phyloP scores from a whole-genome alignment of 2,888 invertebrate species.

The Suillia variegata region DNA sequence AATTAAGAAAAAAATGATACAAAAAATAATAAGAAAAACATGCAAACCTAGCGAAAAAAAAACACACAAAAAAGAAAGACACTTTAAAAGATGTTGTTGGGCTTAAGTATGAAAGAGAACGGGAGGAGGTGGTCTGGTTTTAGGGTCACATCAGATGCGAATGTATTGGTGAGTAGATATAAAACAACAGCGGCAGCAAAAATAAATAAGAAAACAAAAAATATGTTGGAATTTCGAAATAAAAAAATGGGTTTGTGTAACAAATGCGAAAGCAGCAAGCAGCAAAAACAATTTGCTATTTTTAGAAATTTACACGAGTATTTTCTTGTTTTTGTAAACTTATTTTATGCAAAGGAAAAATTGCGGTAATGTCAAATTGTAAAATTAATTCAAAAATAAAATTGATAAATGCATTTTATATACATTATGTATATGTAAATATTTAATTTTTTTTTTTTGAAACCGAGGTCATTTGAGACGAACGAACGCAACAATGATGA shows the following conservation, averaged over 20 bases:
- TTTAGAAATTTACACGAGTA: not conserved
- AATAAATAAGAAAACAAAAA: not conserved
- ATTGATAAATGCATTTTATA: too few relatives aligned
- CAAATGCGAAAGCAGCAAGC: not conserved
- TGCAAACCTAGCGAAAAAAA: not conserved
- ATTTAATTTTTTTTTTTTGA: too few relatives aligned
- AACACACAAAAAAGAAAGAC: not conserved
- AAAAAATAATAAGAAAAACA: not conserved
- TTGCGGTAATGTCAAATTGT: too few relatives aligned
- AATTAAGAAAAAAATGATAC: not conserved
- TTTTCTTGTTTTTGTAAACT: not conserved
- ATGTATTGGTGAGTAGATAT: too few relatives aligned
- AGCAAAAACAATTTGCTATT: not conserved
- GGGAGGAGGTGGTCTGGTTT: too few relatives aligned
- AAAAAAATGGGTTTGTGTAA: not conserved
- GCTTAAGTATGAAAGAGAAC: too few relatives aligned
- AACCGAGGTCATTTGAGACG: not conserved
- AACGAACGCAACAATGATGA: not conserved
- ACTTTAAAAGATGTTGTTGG: too few relatives aligned
- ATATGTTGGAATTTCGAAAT: not conserved
- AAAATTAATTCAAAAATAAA: too few relatives aligned
- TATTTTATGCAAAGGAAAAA: too few relatives aligned
- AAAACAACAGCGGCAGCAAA: too few relatives aligned
- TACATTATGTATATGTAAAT: constrained; percentile 26
- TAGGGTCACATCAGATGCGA: too few relatives aligned